A percentile compares a stretch with the other conserved stretches of the same genome.
These are phyloP conservation scores for Drosophila rufa DNA, from an alignment of 1,140 invertebrate genomes.

Conservation along the genomic window DNA sequence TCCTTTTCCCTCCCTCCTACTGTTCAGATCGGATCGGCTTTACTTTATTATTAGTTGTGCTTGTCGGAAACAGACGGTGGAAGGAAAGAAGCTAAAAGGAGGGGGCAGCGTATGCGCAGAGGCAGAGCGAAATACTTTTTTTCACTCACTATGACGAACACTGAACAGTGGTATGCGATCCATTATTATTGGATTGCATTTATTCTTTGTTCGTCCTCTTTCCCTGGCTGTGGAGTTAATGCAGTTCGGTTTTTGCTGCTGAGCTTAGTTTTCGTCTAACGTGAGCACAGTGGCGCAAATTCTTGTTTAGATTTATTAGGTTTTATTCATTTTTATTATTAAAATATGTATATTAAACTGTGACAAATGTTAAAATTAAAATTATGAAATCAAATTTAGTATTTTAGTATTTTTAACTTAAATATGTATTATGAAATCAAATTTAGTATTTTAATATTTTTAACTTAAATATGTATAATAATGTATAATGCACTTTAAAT, in stretches of 20 bases:
- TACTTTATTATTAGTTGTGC: constrained; percentile 80
- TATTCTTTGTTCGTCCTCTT: background rate
- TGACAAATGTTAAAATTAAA: too few relatives aligned
- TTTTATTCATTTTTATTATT: background rate
- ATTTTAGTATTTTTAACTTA: too few relatives aligned
- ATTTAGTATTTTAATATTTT: too few relatives aligned
- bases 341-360: background rate
- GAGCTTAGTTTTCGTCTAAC: background rate
- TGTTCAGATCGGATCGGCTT: constrained; percentile 58
- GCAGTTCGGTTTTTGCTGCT: background rate
- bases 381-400: too few relatives aligned
- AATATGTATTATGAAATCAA: too few relatives aligned
- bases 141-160: constrained; percentile 44
- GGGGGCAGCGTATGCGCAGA: constrained; percentile 40
- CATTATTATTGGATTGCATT: constrained; percentile 24
- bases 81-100: constrained; percentile 6
- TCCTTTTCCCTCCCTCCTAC: constrained; percentile 3
- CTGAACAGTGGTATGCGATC: constrained; percentile 27
- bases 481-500: too few relatives aligned
- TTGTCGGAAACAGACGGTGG: constrained; percentile 59
- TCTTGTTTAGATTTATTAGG: background rate
- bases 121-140: constrained; percentile 50
- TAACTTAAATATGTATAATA: too few relatives aligned
- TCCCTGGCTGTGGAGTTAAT: background rate
- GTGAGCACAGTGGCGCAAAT: background rate